Percentiles rank a stretch among this genome's conserved stretches.
Evolutionary conservation across 1,140 invertebrate species (phyloP).

Genomic region (Trichogramma pretiosum): DNA sequence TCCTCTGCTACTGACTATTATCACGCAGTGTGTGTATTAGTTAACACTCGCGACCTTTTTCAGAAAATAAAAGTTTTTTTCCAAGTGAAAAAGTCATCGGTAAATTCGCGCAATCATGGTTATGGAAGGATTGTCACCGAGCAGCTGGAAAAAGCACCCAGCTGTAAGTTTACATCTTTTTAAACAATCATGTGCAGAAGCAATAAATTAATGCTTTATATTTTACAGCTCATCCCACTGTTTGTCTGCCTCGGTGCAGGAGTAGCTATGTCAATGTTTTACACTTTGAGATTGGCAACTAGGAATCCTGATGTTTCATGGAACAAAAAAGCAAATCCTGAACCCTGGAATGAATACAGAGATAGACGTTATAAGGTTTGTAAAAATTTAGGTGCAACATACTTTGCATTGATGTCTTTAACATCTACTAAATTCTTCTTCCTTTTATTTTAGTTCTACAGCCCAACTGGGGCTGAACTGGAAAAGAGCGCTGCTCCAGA

Average conservation of each 20-base stretch:
- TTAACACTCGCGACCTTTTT: too few relatives aligned
- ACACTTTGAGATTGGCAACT: slow-evolving; percentile 59
- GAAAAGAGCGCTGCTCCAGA: too few relatives aligned
- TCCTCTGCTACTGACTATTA: too few relatives aligned
- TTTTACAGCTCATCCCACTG: slow-evolving; percentile 63
- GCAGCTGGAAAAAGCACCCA: slow-evolving; percentile 54
- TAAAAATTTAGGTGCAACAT: too few relatives aligned
- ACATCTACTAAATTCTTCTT: too few relatives aligned
- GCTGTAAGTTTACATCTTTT: slow-evolving; percentile 46
- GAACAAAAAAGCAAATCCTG: slow-evolving; percentile 59
- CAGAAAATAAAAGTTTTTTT: too few relatives aligned
- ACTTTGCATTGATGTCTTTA: too few relatives aligned
- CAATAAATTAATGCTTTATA: slow-evolving; percentile 14
- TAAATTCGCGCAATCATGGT: slow-evolving; percentile 3
- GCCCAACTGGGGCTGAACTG: too few relatives aligned
- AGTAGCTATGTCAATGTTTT: slow-evolving; percentile 49
- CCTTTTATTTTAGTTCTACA: too few relatives aligned
- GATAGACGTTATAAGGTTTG: slow-evolving; percentile 80
- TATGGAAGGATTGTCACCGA: slow-evolving; percentile 47
- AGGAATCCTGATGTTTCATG: slow-evolving; percentile 73
- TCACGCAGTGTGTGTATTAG: too few relatives aligned
- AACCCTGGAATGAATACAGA: slow-evolving; percentile 71
- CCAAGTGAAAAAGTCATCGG: too few relatives aligned
- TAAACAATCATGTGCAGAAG: background rate
- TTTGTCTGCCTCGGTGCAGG: slow-evolving; percentile 64